Evolutionary conservation across 2,888 invertebrate species (phyloP).

Genomic region (Eilema griseolum): DNA sequence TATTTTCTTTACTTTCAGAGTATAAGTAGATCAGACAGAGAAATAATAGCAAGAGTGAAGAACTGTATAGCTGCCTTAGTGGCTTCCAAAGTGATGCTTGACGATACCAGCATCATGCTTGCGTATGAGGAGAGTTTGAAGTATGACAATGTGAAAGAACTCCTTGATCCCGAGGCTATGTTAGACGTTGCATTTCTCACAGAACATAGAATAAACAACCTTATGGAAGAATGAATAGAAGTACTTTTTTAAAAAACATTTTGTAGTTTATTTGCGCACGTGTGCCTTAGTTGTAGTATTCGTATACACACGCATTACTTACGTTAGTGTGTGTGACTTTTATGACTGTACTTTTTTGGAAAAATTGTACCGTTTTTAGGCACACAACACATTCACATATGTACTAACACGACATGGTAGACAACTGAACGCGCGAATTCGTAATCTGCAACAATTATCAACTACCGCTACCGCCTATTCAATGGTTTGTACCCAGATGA

Average conservation of each 20-base stretch:
- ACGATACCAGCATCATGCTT: constrained; percentile 96
- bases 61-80: constrained; percentile 96
- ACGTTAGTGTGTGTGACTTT: too few relatives aligned
- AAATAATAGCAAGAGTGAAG: constrained; percentile 94
- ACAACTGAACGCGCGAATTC: too few relatives aligned
- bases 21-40: constrained; percentile 91
- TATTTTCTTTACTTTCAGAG: constrained; percentile 77
- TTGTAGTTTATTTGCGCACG: background rate
- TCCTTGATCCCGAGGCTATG: constrained; percentile 94
- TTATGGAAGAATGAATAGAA: constrained; percentile 68
- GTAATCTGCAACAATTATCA: too few relatives aligned
- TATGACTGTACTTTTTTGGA: too few relatives aligned
- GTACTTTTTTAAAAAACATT: constrained; percentile 34
- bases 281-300: too few relatives aligned
- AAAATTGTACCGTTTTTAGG: too few relatives aligned
- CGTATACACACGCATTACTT: too few relatives aligned
- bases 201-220: constrained; percentile 89
- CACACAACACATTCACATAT: too few relatives aligned
- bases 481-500: too few relatives aligned
- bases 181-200: constrained; percentile 93
- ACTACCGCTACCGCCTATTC: too few relatives aligned
- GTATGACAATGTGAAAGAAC: constrained; percentile 91
- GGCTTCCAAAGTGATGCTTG: constrained; percentile 95
- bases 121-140: constrained; percentile 96
- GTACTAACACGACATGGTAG: too few relatives aligned